Conservation (phyloP, 2,888 invertebrate genomes). For the Nomada flava region DNA sequence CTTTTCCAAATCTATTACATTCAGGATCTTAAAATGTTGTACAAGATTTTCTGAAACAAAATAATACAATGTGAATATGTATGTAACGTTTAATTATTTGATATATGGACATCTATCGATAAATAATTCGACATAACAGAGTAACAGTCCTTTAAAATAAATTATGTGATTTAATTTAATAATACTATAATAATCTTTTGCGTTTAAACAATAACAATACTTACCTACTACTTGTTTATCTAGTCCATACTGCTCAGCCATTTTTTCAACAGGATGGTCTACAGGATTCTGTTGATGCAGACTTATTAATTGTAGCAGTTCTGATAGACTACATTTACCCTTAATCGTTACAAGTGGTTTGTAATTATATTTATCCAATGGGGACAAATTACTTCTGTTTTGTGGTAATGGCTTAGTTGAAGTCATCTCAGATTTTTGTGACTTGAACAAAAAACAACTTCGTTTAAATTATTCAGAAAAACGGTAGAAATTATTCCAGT, state of each 20-base stretch:
- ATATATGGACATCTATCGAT: neutral
- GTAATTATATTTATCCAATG: constrained; percentile 87
- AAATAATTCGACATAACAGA: neutral
- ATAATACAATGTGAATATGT: neutral
- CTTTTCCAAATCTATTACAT: too few relatives aligned
- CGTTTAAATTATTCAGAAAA: neutral
- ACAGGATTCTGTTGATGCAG: constrained; percentile 88
- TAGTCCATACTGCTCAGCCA: constrained; percentile 90
- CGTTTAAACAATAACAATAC: constrained; percentile 52
- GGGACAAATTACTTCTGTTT: constrained; percentile 83
- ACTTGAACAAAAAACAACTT: neutral
- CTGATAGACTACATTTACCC: constrained; percentile 89
- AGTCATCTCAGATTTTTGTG: neutral
- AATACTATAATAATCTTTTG: neutral
- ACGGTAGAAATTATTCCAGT: neutral
- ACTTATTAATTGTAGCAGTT: constrained; percentile 88
- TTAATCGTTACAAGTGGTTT: constrained; percentile 87
- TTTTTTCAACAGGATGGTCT: constrained; percentile 86
- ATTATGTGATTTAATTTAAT: neutral
- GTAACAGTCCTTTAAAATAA: neutral
- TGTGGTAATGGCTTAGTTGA: constrained; percentile 87
- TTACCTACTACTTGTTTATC: constrained; percentile 87
- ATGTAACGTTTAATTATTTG: neutral
- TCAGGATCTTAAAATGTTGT: constrained; percentile 39
- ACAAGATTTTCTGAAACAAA: constrained; percentile 56